Conservation (phyloP, 2,888 invertebrate species). For the Xestoiulus laeticollis region DNA sequence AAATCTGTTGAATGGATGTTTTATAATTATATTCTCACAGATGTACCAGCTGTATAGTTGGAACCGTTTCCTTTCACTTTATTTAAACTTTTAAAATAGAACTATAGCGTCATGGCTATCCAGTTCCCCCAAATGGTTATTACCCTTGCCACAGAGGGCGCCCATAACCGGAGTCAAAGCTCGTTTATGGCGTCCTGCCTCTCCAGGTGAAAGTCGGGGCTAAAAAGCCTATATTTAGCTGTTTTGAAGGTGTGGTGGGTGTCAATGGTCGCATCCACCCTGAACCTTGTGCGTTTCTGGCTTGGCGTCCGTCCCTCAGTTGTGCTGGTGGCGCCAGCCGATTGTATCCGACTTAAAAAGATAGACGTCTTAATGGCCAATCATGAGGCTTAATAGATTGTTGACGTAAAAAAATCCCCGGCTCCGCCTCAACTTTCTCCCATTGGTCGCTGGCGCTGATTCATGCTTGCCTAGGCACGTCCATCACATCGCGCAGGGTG, state of each 20-base stretch:
- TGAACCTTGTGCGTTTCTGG: neutral
- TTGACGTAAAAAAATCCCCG: slow-evolving; percentile 38
- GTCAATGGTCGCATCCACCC: slow-evolving; percentile 1
- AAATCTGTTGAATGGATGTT: too few relatives aligned
- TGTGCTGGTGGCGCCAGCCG: slow-evolving; percentile 50
- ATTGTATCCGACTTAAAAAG: slow-evolving; percentile 35
- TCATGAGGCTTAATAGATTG: slow-evolving; percentile 49
- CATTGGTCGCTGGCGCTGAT: neutral
- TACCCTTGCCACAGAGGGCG: neutral
- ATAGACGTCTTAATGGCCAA: slow-evolving; percentile 51
- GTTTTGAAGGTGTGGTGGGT: neutral
- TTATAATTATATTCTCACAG: too few relatives aligned
- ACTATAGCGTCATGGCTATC: too few relatives aligned
- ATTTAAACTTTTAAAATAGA: neutral
- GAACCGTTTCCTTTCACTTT: neutral
- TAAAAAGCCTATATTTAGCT: slow-evolving; percentile 17
- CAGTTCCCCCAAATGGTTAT: too few relatives aligned
- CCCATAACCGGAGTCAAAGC: neutral
- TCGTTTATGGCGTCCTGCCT: neutral
- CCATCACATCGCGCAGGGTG: neutral
- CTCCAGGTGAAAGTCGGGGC: neutral
- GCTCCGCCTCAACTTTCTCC: neutral
- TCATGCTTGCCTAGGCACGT: neutral
- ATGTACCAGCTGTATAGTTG: too few relatives aligned
- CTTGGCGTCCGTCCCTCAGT: neutral